Conservation (phyloP, 2,888 invertebrate species). For the Patella ulyssiponensis region DNA sequence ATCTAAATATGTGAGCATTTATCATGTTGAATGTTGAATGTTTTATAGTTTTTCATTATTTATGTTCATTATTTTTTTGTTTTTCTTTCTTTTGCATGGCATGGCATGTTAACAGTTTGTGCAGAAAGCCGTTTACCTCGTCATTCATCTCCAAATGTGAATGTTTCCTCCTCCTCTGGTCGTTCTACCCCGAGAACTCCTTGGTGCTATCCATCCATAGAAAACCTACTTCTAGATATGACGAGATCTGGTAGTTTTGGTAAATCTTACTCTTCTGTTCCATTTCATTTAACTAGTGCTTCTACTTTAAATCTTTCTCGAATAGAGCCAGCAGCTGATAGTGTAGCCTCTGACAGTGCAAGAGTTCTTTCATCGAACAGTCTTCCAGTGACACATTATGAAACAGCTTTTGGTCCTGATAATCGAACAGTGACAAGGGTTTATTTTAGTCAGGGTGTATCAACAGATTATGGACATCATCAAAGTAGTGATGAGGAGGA, state of each 20-base stretch:
- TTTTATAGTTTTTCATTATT: constrained; percentile 4
- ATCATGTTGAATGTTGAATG: background rate
- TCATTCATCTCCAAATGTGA: constrained; percentile 40
- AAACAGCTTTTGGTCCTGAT: constrained; percentile 65
- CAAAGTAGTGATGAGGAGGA: constrained; percentile 35
- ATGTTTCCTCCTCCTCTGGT: constrained; percentile 22
- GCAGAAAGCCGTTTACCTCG: constrained; percentile 38
- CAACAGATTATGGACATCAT: constrained; percentile 55
- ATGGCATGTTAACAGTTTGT: background rate
- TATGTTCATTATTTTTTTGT: background rate
- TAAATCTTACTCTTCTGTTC: constrained; percentile 37
- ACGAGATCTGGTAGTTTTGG: constrained; percentile 47
- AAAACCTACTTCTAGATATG: constrained; percentile 63
- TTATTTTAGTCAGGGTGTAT: constrained; percentile 57
- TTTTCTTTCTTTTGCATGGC: constrained; percentile 17
- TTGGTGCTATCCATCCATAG: constrained; percentile 62
- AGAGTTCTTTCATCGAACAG: constrained; percentile 41
- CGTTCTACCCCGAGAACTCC: constrained; percentile 35
- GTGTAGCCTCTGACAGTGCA: constrained; percentile 24
- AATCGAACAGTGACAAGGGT: constrained; percentile 62
- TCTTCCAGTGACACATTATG: constrained; percentile 55
- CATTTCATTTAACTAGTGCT: constrained; percentile 10
- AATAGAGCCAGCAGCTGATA: constrained; percentile 45
- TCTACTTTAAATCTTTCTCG: constrained; percentile 36
- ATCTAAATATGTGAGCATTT: background rate